Base-by-base conservation (phyloP, 2,113 vertebrate species). In the Tragulus kanchil region DNA sequence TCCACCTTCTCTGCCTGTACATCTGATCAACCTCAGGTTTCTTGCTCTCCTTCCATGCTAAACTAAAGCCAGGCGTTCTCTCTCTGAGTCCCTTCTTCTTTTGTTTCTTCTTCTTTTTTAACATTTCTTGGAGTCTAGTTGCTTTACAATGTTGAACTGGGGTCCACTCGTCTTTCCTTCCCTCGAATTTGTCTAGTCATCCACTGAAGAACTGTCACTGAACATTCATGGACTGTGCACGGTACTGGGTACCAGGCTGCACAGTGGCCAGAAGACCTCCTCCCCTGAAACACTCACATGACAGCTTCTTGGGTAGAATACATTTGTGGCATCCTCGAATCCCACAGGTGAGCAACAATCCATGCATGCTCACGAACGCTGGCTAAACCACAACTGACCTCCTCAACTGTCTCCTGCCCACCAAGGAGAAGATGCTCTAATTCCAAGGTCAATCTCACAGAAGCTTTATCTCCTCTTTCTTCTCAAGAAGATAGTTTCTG, bases 231-330 rank as follows among this genome's bases (percentile, higher is more conserved):
- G 26, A 45, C 11, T 48, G 4, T 16, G 8, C 16, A 4, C 28
- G 1, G 13, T 15, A 26, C 15, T 0, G 19, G 17, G 5, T 14
- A 8, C 59, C 1, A 0, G 23, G 0, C 3, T 1, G 26, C 16
- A 7, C 71, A 48, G 36, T 8, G 13, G 54, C 10, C 54, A 48
- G 21, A 26, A 45, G 15, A 1, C 2, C 11, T 42, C 3, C 0
- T 3, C 4, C 23, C 36, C 42, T 8, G 28, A 67, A 21, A 45
- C 1, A 1, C 23, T 69, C 36, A 58, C 19, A 1, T 17, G 4
- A 1, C 10, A 3, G 45, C 82, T 56, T 36, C 6, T n/a, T 93
- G 75, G 28, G 64, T 50, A 31, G 28, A 84, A 31, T 15, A 50
- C 62, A 28, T 85, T 14, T 23, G 15, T 17, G 81, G 1, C 16